A percentile compares a stretch with the other conserved stretches of the same genome.
These are phyloP conservation scores for Tokudaia muenninki DNA, from an alignment of 2,797 vertebrate species.

Conservation along the genomic window DNA sequence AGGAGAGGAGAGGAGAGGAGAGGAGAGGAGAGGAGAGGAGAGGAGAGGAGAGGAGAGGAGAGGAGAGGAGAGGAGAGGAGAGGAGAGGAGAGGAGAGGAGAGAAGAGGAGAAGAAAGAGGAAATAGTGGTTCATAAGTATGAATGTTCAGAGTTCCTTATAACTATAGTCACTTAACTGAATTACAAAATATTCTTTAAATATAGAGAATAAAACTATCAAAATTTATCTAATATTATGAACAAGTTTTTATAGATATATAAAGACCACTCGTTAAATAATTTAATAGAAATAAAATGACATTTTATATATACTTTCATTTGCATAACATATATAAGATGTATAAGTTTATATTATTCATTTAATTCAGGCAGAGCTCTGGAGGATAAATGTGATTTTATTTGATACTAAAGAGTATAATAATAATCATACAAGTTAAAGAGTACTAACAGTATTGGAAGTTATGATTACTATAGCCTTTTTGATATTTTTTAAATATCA, in stretches of 20 bases:
- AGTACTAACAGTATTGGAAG: neutral
- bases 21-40: fast-evolving
- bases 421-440: neutral
- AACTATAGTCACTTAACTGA: neutral
- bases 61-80: neutral
- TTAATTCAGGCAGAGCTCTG: neutral
- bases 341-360: neutral
- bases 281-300: neutral
- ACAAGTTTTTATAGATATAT: neutral
- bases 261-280: neutral
- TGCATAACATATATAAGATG: too few relatives aligned
- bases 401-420: neutral
- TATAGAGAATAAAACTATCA: neutral
- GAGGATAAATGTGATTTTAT: neutral
- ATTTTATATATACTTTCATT: neutral
- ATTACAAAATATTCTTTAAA: neutral
- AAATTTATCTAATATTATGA: neutral
- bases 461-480: neutral
- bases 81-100: neutral
- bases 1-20: fast-evolving
- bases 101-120: fast-evolving
- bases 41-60: fast-evolving
- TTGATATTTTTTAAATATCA: neutral
- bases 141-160: neutral
- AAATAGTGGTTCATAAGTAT: neutral